phyloP scores from a whole-genome alignment of 2,888 invertebrate species.

The Cryptocheilus praepositus region DNA sequence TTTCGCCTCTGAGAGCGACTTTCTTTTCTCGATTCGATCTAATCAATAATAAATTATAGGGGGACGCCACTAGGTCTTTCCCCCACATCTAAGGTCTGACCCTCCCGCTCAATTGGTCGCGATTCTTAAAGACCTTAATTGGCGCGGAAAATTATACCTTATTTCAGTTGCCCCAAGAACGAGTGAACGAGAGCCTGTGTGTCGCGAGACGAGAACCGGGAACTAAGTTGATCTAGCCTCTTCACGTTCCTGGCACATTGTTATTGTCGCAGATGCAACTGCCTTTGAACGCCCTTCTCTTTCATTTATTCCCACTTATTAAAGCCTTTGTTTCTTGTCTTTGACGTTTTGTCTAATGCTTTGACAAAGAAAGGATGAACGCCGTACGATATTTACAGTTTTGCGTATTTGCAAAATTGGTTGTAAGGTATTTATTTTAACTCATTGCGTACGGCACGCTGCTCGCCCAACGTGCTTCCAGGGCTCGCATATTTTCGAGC shows the following conservation, averaged over 20 bases:
- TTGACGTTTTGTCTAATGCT: too few relatives aligned
- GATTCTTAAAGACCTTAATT: conserved; percentile 76
- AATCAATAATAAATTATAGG: conserved; percentile 75
- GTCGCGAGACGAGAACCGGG: conserved; percentile 30
- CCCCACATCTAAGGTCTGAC: conserved; percentile 71
- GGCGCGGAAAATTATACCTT: conserved; percentile 75
- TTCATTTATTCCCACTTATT: conserved; percentile 23
- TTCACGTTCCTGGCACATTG: conserved; percentile 4
- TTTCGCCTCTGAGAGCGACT: conserved; percentile 24
- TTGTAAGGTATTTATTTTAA: too few relatives aligned
- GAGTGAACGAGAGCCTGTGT: conserved; percentile 20
- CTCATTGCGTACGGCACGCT: too few relatives aligned
- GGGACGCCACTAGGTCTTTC: conserved; percentile 66
- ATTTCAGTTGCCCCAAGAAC: conserved; percentile 64
- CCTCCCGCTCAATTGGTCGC: conserved; percentile 74
- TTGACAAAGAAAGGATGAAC: too few relatives aligned
- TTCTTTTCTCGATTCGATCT: conserved; percentile 69
- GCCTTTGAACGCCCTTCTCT: not conserved
- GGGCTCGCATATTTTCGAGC: too few relatives aligned
- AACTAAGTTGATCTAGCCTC: conserved; percentile 18
- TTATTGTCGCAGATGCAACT: conserved; percentile 8
- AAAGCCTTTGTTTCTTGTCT: too few relatives aligned
- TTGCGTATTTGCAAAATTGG: too few relatives aligned
- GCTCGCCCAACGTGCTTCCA: too few relatives aligned
- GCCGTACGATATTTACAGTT: too few relatives aligned